phyloP scores from a whole-genome alignment of 2,888 invertebrate genomes.

The Meloe dianella region DNA sequence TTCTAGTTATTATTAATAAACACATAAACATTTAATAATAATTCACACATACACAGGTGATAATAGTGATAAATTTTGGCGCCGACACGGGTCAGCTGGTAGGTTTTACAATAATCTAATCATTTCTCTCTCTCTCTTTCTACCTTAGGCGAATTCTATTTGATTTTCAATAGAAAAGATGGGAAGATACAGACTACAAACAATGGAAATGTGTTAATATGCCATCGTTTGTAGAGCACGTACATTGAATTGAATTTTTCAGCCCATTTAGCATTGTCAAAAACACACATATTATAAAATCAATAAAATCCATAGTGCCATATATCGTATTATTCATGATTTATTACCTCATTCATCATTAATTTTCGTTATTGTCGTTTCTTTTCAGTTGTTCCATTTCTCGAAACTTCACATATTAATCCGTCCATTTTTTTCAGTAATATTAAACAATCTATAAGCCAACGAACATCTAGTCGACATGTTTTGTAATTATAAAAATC shows the following conservation, averaged over 20 bases:
- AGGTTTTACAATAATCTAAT: neutral
- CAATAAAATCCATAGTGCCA: constrained; percentile 62
- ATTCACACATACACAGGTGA: constrained; percentile 35
- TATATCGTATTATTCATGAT: constrained; percentile 56
- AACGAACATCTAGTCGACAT: constrained; percentile 33
- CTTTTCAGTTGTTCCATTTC: constrained; percentile 25
- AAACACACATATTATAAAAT: constrained; percentile 57
- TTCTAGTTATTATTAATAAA: neutral
- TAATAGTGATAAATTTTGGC: constrained; percentile 35
- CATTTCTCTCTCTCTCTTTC: neutral
- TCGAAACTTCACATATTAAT: constrained; percentile 15
- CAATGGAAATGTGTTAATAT: constrained; percentile 32
- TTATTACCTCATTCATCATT: constrained; percentile 21
- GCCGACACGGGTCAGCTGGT: constrained; percentile 38
- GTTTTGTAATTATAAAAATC: constrained; percentile 32
- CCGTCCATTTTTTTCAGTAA: constrained; percentile 11
- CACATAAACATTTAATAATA: neutral
- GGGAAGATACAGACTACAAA: constrained; percentile 30
- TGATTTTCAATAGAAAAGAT: neutral
- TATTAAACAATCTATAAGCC: too few relatives aligned
- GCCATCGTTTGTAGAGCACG: constrained; percentile 52
- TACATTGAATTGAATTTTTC: constrained; percentile 49
- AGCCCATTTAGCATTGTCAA: constrained; percentile 57
- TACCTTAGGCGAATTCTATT: neutral
- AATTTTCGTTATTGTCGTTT: constrained; percentile 24